Evolutionary conservation across 2,888 invertebrate species (phyloP).

Genomic region (Scaptodrosophila latifasciaeformis): DNA sequence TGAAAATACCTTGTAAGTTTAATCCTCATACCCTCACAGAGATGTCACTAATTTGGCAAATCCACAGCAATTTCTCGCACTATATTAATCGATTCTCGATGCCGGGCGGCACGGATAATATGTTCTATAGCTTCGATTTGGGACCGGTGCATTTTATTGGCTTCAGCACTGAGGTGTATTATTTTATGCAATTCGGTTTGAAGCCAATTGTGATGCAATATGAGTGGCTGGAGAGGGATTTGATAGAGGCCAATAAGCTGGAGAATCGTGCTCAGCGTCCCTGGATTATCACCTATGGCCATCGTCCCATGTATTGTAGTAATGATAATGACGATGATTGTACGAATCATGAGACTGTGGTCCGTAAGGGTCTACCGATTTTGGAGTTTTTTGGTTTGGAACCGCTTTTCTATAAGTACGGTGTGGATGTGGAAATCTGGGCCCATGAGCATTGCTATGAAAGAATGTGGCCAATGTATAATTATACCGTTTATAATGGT

Average conservation of each 20-base stretch:
- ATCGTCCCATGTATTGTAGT: constrained; percentile 94
- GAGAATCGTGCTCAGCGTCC: constrained; percentile 84
- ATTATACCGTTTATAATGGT: constrained; percentile 84
- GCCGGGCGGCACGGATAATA: constrained; percentile 84
- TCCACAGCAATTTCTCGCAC: constrained; percentile 92
- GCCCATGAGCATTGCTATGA: constrained; percentile 99
- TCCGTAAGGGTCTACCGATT: constrained; percentile 81
- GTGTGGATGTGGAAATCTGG: constrained; percentile 96
- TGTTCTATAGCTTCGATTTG: constrained; percentile 91
- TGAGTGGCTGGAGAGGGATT: constrained; percentile 90
- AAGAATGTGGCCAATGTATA: constrained; percentile 94
- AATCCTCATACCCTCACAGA: too few species aligned
- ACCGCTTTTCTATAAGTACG: constrained; percentile 88
- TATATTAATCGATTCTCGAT: constrained; percentile 93
- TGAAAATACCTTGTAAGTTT: constrained; percentile 85
- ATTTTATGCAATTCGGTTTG: constrained; percentile 90
- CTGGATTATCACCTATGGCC: constrained; percentile 90
- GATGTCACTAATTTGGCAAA: too few species aligned
- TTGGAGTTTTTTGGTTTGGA: constrained; percentile 84
- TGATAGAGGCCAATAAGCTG: constrained; percentile 83
- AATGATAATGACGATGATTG: constrained; percentile 90
- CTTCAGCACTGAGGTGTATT: constrained; percentile 96
- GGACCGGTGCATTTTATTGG: constrained; percentile 94
- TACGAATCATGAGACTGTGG: constrained; percentile 78
- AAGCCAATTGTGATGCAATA: constrained; percentile 87